phyloP scores from a whole-genome alignment of 2,888 invertebrate genomes.

The Dryococelus australis region DNA sequence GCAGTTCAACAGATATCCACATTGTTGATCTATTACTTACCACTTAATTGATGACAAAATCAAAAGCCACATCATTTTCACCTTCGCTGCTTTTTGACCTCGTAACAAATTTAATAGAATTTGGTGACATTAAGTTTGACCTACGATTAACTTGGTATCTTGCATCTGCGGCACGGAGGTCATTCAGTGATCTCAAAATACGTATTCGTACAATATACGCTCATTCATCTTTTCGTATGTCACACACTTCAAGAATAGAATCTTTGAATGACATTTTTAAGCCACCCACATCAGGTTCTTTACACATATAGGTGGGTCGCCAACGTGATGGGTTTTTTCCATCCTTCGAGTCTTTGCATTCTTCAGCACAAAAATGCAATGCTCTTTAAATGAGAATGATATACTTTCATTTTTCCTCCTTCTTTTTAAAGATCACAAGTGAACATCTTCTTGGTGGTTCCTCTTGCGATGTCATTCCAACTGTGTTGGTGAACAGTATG shows the following conservation, averaged over 20 bases:
- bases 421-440: not conserved
- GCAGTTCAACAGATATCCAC: slow-evolving; percentile 21
- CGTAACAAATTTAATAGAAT: too few relatives aligned
- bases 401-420: not conserved
- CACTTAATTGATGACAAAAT: slow-evolving; percentile 8
- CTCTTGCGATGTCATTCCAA: slow-evolving; percentile 16
- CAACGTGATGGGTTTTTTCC: not conserved
- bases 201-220: not conserved
- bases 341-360: not conserved
- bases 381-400: slow-evolving; percentile 7
- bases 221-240: slow-evolving; percentile 4
- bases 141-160: slow-evolving; percentile 5
- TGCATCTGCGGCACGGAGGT: not conserved
- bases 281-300: not conserved
- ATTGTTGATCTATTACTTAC: not conserved
- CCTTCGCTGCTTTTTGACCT: too few relatives aligned
- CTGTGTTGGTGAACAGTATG: not conserved
- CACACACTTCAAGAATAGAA: slow-evolving; percentile 13
- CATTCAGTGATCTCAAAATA: not conserved
- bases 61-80: not conserved
- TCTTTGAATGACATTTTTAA: slow-evolving; percentile 4
- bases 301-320: not conserved
- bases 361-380: slow-evolving; percentile 20
- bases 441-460: not conserved
- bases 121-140: slow-evolving; percentile 12